A percentile compares a stretch with the other conserved stretches of the same genome.
These are phyloP conservation scores for Plectropomus leopardus DNA, from an alignment of 2,113 vertebrate species.

Conservation along the genomic window DNA sequence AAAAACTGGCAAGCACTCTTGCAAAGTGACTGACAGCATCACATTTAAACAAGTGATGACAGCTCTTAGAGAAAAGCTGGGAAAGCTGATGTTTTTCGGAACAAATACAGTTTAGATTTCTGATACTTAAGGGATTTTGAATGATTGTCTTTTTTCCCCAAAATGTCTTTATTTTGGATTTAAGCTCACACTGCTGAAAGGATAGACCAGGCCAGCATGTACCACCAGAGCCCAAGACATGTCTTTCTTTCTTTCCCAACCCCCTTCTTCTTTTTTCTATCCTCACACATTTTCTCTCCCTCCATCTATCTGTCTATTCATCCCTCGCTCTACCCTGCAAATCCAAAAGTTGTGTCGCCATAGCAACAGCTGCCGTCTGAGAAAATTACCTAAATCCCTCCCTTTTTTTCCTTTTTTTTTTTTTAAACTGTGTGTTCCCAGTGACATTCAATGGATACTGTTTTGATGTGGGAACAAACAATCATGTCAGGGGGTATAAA, in stretches of 20 bases:
- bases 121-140: background rate
- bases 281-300: slow-evolving; percentile 49
- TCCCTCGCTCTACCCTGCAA: slow-evolving; percentile 70
- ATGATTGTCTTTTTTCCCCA: background rate
- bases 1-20: background rate
- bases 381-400: slow-evolving; percentile 84
- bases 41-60: background rate
- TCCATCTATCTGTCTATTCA: slow-evolving; percentile 74
- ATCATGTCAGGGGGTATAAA: slow-evolving; percentile 21
- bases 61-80: background rate
- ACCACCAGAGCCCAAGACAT: slow-evolving; percentile 30
- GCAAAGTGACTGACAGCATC: slow-evolving; percentile 32
- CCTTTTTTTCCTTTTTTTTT: slow-evolving; percentile 32
- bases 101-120: background rate
- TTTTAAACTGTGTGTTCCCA: slow-evolving; percentile 35
- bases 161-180: slow-evolving; percentile 7
- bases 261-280: slow-evolving; percentile 5
- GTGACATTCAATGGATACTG: slow-evolving; percentile 63
- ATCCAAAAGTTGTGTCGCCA: slow-evolving; percentile 86
- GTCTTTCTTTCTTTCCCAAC: slow-evolving; percentile 6
- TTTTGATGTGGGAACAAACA: slow-evolving; percentile 69
- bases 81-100: background rate
- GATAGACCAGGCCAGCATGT: slow-evolving; percentile 6
- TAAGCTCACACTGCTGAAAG: slow-evolving; percentile 18
- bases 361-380: slow-evolving; percentile 86